These are phyloP conservation scores for Hybognathus amarus DNA, from an alignment of 2,797 vertebrate genomes.

Conservation along the genomic window DNA sequence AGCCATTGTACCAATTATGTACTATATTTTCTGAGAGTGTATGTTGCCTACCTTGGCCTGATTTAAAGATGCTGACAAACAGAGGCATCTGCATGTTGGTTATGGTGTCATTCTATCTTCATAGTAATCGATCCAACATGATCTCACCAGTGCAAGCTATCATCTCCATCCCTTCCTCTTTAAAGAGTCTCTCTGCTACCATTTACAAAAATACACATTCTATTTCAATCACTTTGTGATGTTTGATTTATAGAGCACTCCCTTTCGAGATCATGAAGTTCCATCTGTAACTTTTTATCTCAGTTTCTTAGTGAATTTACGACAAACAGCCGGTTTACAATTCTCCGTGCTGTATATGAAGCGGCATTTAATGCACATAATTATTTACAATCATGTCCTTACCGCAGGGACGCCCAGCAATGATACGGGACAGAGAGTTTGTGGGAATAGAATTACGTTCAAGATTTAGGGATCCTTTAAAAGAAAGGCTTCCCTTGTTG, in stretches of 20 bases:
- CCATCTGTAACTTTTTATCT: conserved; percentile 65
- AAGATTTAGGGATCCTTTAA: conserved; percentile 77
- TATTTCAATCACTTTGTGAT: conserved; percentile 63
- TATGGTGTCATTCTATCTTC: conserved; percentile 57
- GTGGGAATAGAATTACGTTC: conserved; percentile 75
- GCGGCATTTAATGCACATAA: conserved; percentile 59
- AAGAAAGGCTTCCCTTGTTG: conserved; percentile 78
- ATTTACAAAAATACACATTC: conserved; percentile 63
- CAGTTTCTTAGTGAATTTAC: conserved; percentile 70
- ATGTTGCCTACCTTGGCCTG: conserved; percentile 8
- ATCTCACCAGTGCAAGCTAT: conserved; percentile 15
- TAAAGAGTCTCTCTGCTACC: conserved; percentile 40
- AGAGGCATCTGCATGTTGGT: conserved; percentile 10
- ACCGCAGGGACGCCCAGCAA: conserved; percentile 64
- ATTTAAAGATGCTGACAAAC: conserved; percentile 34
- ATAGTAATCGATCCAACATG: conserved; percentile 45
- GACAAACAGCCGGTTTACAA: conserved; percentile 65
- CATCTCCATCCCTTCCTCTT: conserved; percentile 34
- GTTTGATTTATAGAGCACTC: conserved; percentile 63
- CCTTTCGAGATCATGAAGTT: conserved; percentile 46
- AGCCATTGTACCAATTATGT: too few relatives aligned
- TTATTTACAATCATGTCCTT: conserved; percentile 75
- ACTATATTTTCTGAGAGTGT: too few relatives aligned
- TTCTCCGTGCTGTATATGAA: conserved; percentile 71
- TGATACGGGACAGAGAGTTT: conserved; percentile 71